Evolutionary conservation across 2,113 vertebrate species (phyloP).

Genomic region (Ploceus nigricollis): DNA sequence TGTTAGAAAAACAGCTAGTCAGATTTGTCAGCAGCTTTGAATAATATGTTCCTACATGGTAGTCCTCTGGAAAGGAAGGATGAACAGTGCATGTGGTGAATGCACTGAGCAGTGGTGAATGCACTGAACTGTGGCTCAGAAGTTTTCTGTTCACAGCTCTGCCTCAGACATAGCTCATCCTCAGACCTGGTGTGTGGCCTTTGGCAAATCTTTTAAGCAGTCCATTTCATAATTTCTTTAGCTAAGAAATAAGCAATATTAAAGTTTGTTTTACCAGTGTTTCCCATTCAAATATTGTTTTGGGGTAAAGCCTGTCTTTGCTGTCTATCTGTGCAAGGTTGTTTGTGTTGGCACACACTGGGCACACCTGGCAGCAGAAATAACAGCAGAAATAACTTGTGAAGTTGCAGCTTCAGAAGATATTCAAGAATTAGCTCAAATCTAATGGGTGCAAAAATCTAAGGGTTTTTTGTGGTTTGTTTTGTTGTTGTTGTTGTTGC

Average conservation of each 20-base stretch:
- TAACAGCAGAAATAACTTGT: neutral
- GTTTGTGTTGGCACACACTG: neutral
- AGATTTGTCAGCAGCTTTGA: neutral
- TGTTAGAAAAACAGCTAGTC: neutral
- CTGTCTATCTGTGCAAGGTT: neutral
- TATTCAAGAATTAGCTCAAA: constrained; percentile 44
- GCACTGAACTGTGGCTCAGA: neutral
- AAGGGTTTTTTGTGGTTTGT: neutral
- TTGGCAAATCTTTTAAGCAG: neutral
- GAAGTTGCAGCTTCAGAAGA: constrained; percentile 3
- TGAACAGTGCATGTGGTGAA: neutral
- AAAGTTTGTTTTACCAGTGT: neutral
- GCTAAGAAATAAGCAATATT: neutral
- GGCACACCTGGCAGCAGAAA: neutral
- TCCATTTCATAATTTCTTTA: neutral
- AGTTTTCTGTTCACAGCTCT: neutral
- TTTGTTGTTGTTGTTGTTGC: no score
- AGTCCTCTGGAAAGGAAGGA: neutral
- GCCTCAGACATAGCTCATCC: neutral
- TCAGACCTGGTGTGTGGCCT: neutral
- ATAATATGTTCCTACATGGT: neutral
- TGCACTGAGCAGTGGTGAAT: neutral
- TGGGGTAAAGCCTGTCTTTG: neutral
- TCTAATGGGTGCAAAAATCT: neutral
- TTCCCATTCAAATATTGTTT: neutral